Evolutionary conservation across 2,888 invertebrate species (phyloP), one percentile per base, ranked within the genome.

Genomic region (Meiosimyza decipiens): DNA sequence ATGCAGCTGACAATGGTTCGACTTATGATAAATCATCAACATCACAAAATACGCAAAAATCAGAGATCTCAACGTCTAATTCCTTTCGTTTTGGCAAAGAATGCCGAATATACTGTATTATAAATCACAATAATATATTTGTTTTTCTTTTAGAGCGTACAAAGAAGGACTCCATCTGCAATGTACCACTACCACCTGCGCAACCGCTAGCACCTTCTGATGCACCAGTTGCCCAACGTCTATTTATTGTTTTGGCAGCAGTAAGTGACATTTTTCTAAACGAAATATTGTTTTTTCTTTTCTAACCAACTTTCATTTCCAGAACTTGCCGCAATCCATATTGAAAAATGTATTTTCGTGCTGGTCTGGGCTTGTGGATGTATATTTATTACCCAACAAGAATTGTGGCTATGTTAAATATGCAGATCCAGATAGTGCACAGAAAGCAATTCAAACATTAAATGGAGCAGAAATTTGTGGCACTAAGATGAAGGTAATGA

Each of bases 381-480:
- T 96, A 3, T 97, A 95, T 84, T 91, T 97, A 85, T 88, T 97
- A 78, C 93, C 93, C 64, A 94, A 96, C 83, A 94, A 95, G 84
- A 97, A 95, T 82, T 96, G 95, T 86, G 97, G 97, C 0, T 97
- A 96, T 87, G 97, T 95, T 7, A 95, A 95, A 81, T 97, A 94
- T 87, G 93, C 95, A 4, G 90, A 89, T 64, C 89, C 89, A 69
- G 90, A 92, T 54, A 92, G 94, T 75, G 97, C 97, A 1, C 82
- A 84, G 67, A 82, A 81, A 73, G 87, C 87, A 0, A 87, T 87
- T 65, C 79, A 88, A 82, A 82, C 84, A 0, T 87, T 97, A 62
- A 96, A 97, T 84, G 96, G 96, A 12, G 94, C 95, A 74, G 95
- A 96, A 85, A 90, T 97, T 73, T 94, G 93, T 81, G 96, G 96